Evolutionary conservation across 2,888 invertebrate genomes (phyloP).

Genomic region (Darwinula stevensoni): DNA sequence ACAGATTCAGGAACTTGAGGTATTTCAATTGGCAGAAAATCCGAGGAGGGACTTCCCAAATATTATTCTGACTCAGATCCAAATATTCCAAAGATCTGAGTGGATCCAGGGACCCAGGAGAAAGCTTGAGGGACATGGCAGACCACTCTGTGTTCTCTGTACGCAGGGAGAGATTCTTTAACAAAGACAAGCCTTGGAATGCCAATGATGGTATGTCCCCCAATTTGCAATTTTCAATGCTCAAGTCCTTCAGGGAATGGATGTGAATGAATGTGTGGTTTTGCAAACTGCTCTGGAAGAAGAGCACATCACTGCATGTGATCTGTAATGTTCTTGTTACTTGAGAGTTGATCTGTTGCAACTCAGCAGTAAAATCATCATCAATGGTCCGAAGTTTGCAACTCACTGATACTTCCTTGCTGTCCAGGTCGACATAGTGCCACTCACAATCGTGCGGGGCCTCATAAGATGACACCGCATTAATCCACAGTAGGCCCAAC

Average conservation of each 20-base stretch:
- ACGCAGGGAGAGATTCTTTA: conserved; percentile 32
- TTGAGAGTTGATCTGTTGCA: conserved; percentile 60
- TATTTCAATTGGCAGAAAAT: conserved; percentile 39
- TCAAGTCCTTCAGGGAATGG: conserved; percentile 38
- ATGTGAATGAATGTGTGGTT: conserved; percentile 27
- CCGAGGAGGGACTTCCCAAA: conserved; percentile 33
- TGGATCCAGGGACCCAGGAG: conserved; percentile 24
- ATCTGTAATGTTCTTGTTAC: conserved; percentile 58
- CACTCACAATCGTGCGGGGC: conserved; percentile 20
- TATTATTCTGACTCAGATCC: conserved; percentile 27
- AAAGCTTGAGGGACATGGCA: conserved; percentile 40
- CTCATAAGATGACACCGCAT: conserved; percentile 8
- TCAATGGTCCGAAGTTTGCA: conserved; percentile 44
- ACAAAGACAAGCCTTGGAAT: conserved; percentile 30
- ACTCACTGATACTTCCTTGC: conserved; percentile 31
- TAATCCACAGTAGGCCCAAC: too few relatives aligned
- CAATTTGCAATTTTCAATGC: conserved; percentile 47
- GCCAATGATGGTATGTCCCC: conserved; percentile 38
- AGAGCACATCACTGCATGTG: conserved; percentile 44
- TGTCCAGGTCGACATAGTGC: conserved; percentile 17
- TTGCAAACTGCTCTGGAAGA: conserved; percentile 37
- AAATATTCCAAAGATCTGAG: conserved; percentile 10
- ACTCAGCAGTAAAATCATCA: too few relatives aligned
- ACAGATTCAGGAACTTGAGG: conserved; percentile 35
- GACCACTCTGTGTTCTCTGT: conserved; percentile 53